Evolutionary conservation across 2,797 vertebrate genomes (phyloP).

Genomic region (Vespertilio murinus): DNA sequence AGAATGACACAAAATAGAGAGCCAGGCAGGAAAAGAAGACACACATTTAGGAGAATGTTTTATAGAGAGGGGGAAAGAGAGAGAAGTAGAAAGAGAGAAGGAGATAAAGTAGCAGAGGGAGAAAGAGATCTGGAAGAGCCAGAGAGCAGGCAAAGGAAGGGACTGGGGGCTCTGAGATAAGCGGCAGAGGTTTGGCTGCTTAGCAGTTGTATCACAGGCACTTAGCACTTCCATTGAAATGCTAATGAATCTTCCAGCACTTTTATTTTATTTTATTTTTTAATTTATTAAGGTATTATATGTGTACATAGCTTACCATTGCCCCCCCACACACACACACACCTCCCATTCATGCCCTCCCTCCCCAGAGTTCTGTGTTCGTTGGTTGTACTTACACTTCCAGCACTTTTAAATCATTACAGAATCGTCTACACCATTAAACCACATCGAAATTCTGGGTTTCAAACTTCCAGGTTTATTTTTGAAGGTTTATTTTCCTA

Average conservation of each 20-base stretch:
- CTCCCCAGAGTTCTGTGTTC: no score
- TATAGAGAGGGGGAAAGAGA: background rate
- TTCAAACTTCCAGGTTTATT: slow-evolving; percentile 54
- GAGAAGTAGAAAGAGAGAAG: background rate
- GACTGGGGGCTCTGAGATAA: background rate
- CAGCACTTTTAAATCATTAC: background rate
- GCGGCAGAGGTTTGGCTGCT: background rate
- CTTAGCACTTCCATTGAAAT: slow-evolving; percentile 53
- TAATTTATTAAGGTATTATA: no score
- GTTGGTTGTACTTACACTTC: no score
- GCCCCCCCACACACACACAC: no score
- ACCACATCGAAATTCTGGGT: slow-evolving; percentile 8
- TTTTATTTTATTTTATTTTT: no score
- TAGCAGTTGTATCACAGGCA: background rate
- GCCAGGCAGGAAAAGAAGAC: background rate
- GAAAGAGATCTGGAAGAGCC: background rate
- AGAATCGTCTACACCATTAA: slow-evolving; percentile 27
- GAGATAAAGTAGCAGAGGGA: background rate
- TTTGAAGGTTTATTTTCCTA: slow-evolving; percentile 52
- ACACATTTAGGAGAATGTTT: background rate
- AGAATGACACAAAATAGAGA: background rate
- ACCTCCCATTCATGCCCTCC: no score
- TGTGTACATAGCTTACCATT: no score
- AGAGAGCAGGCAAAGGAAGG: background rate
- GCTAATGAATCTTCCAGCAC: background rate